Base-by-base conservation (phyloP, 2,113 vertebrate genomes). In the Coptodon bakossiorum region DNA sequence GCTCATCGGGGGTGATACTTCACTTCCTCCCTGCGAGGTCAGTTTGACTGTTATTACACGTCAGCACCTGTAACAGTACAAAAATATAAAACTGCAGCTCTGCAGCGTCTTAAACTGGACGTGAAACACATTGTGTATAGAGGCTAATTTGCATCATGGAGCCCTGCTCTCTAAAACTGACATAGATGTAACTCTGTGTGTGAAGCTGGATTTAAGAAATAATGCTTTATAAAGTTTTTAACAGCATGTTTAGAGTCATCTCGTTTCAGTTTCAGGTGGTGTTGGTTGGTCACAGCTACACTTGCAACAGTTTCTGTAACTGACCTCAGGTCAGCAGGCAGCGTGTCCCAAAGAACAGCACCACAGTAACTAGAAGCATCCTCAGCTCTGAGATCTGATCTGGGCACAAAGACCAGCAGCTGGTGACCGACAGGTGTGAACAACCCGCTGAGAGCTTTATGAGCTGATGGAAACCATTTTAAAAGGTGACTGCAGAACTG, bases 1-100 rank as follows among this genome's bases (percentile, higher is more conserved):
- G 17, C 57, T 61, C 57, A 31, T 31, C 8, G 5, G 57, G 14
- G 2, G 57, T 10, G 17, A 66, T 0, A 12, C 17, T 11, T 63
- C 1, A 63, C 59, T 63, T 63, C 1, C 6, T 63, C 9, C 31
- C 17, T 36, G 59, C 31, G 17, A 63, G 31, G 59, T 63, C 17
- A 63, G 31, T 36, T 36, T 7, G 31, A 9, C 59, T n/a, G 31
- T n/a, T 36, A 63, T n/a, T 36, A 63, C 59, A 63, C 3, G 3
- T 36, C 31, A 63, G 59, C 59, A 63, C 31, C 59, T 63, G 31
- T 11, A 36, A 63, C 5, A 1, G 16, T 34, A 34, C 29, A 63
- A 6, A 0, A 34, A 19, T 1, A 61, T 6, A 34, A 34, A 34
- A 19, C 0, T 17, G 57, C 27, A 59, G 56, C 24, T 9, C 27